Percentiles rank a stretch among this genome's conserved stretches.
Evolutionary conservation across 2,797 vertebrate genomes (phyloP).

Genomic region (Periparus ater): DNA sequence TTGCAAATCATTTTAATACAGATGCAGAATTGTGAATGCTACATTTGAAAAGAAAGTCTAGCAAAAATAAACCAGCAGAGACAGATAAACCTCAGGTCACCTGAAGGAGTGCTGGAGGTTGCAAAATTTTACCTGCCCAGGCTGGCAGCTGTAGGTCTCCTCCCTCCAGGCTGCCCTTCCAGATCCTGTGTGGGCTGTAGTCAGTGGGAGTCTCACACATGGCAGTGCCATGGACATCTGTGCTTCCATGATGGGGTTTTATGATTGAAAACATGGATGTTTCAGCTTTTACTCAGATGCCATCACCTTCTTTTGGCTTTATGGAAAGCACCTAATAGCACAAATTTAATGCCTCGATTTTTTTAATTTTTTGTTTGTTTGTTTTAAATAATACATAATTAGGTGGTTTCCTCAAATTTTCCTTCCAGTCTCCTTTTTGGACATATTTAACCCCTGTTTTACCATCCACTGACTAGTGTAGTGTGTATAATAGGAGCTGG

Average conservation of each 20-base stretch:
- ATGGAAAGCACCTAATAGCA: not conserved
- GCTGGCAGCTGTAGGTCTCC: not conserved
- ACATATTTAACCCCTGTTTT: not conserved
- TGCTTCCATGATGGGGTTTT: not conserved
- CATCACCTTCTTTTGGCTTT: not conserved
- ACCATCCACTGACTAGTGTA: too few relatives aligned
- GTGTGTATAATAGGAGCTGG: not conserved
- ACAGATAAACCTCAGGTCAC: not conserved
- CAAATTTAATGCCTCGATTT: not conserved
- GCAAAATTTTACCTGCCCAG: not conserved
- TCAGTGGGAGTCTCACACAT: rapidly evolving
- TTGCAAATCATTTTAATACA: not conserved
- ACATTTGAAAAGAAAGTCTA: not conserved
- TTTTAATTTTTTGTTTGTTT: too few relatives aligned
- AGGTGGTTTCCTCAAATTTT: not conserved
- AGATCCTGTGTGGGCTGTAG: rapidly evolving
- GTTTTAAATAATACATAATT: not conserved
- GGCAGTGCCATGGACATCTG: rapidly evolving
- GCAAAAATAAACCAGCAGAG: not conserved
- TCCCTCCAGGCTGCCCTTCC: not conserved
- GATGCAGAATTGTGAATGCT: rapidly evolving
- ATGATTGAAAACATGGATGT: not conserved
- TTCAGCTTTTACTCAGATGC: not conserved
- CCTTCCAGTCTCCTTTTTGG: not conserved
- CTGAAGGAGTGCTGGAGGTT: not conserved